Evolutionary conservation across 2,888 invertebrate genomes (phyloP), one percentile per base, ranked within the genome.

Genomic region (Amitus sp.): DNA sequence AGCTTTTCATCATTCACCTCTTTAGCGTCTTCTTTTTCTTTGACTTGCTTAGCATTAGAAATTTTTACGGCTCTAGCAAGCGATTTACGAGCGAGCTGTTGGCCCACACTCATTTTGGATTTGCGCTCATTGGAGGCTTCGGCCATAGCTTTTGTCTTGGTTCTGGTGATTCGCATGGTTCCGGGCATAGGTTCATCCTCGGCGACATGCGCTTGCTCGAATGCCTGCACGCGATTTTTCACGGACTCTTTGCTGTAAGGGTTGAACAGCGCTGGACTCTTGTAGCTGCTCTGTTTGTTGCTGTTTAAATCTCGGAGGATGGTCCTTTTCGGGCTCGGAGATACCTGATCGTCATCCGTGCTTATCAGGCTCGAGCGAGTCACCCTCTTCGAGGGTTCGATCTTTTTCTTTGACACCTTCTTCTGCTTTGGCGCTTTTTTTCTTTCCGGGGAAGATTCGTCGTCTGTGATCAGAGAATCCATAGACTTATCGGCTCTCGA

Each of bases 211-310:
- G 85, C 76, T 64, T 87, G 86, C 66, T 87, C 87, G 50, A 87
- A 87, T 23, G 87, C 86, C 59, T 87, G 86, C 0, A 87, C 87
- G 65, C 86, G 85, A 45, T 86, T 86, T 69, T 86, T 87, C 1
- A 87, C 87, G 0, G 87, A 80, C 65, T 87, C 87, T 59, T 86
- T 85, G 4, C 84, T 82, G 58, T 85, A 87, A 1, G 88, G 87
- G 79, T 87, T 88, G 62, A 83, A 85, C 12, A 84, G 70, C 15
- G 80, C 78, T 48, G 70, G 72, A 2, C 68, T 79, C 75, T 69
- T 85, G 68, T 65, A 82, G 66, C 12, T 63, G 55, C 42, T 76
- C 47, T 27, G 4, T 55, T 68, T 66, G 2, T 60, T 13, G 0
- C 46, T 40, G 17, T 62, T 66, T 1, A 34, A 10, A 7, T 64